phyloP scores from a whole-genome alignment of 2,113 vertebrate genomes.

The Tupaia chinensis region DNA sequence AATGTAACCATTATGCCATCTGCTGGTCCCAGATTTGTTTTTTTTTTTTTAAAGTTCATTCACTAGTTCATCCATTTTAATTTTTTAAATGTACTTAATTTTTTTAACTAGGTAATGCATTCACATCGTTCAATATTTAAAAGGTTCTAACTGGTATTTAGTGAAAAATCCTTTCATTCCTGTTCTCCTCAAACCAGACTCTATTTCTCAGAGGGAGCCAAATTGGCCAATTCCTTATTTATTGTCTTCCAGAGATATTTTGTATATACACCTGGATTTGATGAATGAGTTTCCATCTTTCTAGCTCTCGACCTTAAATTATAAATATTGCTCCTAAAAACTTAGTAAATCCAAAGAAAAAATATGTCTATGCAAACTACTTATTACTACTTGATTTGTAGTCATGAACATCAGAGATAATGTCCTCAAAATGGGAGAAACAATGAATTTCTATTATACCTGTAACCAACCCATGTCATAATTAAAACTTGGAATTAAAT shows the following conservation, averaged over 20 bases:
- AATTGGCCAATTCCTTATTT: background rate
- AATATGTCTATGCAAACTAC: background rate
- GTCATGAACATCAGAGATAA: background rate
- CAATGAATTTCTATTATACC: background rate
- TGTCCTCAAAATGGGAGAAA: conserved; percentile 8
- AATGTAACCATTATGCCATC: no score
- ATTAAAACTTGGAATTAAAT: no score
- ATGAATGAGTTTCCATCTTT: background rate
- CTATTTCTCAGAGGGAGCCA: background rate
- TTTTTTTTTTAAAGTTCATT: background rate
- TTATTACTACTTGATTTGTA: conserved; percentile 8
- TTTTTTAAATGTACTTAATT: background rate
- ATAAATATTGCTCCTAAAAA: conserved; percentile 39
- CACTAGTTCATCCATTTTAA: background rate
- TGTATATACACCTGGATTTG: background rate
- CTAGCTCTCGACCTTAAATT: background rate
- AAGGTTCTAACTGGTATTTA: background rate
- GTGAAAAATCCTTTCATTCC: background rate
- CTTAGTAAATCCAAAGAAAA: conserved; percentile 36
- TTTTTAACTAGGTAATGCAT: background rate
- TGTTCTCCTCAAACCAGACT: background rate
- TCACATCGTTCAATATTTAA: conserved; percentile 3
- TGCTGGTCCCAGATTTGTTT: background rate
- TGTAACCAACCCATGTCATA: no score
- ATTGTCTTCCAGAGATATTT: background rate